Conservation (phyloP, 1,140 invertebrate species). For the Homalodisca vitripennis region DNA sequence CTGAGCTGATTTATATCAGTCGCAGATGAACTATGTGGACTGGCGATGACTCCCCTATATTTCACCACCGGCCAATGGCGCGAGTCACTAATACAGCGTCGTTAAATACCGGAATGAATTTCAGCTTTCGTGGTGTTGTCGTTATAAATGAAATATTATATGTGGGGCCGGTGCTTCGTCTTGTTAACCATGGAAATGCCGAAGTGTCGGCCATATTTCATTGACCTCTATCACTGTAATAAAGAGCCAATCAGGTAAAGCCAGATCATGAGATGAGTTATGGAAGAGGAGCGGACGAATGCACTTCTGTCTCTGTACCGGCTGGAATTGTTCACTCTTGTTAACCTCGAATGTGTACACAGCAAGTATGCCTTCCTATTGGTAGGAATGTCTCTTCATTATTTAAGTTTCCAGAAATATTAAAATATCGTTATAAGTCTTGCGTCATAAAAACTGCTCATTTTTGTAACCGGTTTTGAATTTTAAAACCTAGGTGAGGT, state of each 20-base stretch:
- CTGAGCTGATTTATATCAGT: not conserved
- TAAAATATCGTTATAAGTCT: too few species aligned
- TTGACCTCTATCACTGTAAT: not conserved
- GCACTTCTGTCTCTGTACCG: too few species aligned
- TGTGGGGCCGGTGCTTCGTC: not conserved
- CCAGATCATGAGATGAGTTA: too few species aligned
- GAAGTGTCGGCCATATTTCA: not conserved
- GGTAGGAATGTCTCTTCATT: too few species aligned
- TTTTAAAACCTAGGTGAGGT: too few species aligned
- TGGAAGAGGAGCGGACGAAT: too few species aligned
- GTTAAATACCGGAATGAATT: not conserved
- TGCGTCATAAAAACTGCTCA: too few species aligned
- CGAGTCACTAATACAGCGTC: not conserved
- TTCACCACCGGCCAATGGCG: not conserved
- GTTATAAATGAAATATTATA: conserved; percentile 15
- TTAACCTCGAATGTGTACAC: too few species aligned
- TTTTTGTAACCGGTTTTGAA: too few species aligned
- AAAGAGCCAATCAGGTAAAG: conserved; percentile 2
- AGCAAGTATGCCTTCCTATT: too few species aligned
- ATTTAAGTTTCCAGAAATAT: too few species aligned
- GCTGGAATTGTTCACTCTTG: too few species aligned
- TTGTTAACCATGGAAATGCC: not conserved
- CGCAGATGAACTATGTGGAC: not conserved
- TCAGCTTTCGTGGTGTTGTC: conserved; percentile 12
- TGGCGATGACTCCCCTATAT: not conserved